phyloP scores from a whole-genome alignment of 1,140 invertebrate genomes.

The Sminthurides bifidus region DNA sequence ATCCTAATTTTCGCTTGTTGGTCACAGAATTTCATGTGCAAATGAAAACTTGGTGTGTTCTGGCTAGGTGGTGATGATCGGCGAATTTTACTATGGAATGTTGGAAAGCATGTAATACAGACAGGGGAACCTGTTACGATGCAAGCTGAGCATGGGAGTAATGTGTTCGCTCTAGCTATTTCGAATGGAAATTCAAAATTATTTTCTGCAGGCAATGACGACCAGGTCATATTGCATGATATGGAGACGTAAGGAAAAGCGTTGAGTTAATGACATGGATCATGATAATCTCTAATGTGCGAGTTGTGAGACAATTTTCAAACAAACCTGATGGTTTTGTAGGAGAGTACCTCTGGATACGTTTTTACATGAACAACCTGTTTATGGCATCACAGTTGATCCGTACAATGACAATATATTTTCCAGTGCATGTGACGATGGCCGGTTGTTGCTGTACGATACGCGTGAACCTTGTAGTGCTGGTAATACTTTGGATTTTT shows the following conservation, averaged over 20 bases:
- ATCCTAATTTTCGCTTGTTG: neutral
- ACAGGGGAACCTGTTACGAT: conserved; percentile 49
- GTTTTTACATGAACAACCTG: conserved; percentile 72
- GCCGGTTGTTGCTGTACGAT: conserved; percentile 72
- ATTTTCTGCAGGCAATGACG: conserved; percentile 89
- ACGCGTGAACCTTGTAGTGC: conserved; percentile 51
- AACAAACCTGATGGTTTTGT: neutral
- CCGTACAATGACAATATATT: conserved; percentile 70
- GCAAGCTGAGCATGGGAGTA: conserved; percentile 74
- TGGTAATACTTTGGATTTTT: too few relatives aligned
- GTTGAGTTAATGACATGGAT: neutral
- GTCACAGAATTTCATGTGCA: neutral
- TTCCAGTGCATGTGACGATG: conserved; percentile 81
- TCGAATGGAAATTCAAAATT: conserved; percentile 64
- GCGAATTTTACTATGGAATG: conserved; percentile 75
- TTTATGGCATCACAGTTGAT: conserved; percentile 71
- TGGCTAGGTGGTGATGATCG: conserved; percentile 87
- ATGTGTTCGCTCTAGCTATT: conserved; percentile 85
- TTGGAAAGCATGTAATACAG: conserved; percentile 58
- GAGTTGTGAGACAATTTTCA: neutral
- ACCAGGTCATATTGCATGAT: conserved; percentile 82
- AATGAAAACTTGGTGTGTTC: too few relatives aligned
- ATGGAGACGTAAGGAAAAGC: conserved; percentile 50
- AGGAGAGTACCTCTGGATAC: conserved; percentile 59
- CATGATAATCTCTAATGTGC: neutral